Conservation (phyloP, 2,797 vertebrate genomes). For the Heteromormyrus szaboi region DNA sequence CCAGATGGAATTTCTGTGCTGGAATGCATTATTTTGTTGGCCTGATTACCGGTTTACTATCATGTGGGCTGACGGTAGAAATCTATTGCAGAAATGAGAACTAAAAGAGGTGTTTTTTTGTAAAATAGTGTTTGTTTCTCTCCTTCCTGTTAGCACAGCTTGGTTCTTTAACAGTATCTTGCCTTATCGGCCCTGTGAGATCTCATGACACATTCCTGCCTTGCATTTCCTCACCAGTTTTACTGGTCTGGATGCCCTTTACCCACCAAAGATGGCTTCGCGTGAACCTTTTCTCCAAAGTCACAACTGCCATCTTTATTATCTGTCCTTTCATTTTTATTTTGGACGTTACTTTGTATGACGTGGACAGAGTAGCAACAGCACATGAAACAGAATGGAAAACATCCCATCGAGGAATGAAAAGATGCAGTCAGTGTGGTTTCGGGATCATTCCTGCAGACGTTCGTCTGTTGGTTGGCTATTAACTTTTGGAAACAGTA, state of each 20-base stretch:
- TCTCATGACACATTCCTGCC: background rate
- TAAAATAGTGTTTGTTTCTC: background rate
- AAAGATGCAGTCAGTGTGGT: background rate
- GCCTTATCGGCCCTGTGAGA: slow-evolving; percentile 14
- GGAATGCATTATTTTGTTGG: background rate
- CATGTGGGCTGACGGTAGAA: background rate
- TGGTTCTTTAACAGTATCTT: slow-evolving; percentile 21
- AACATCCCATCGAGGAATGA: background rate
- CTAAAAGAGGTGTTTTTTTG: slow-evolving; percentile 18
- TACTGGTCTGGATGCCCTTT: background rate
- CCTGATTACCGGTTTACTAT: background rate
- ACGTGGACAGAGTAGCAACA: background rate
- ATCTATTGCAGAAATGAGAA: slow-evolving; percentile 25
- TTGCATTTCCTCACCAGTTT: background rate
- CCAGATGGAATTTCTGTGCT: background rate
- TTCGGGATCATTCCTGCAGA: background rate
- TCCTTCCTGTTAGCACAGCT: slow-evolving; percentile 15
- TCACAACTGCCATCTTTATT: background rate
- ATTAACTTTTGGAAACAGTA: background rate
- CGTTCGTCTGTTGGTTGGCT: background rate
- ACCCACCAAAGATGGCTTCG: background rate
- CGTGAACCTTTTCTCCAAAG: background rate
- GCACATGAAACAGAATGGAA: background rate
- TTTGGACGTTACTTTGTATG: background rate
- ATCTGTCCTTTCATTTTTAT: background rate